Evolutionary conservation across 1,140 invertebrate genomes (phyloP), one percentile per base, ranked within the genome.

Genomic region (Campoletis sonorensis): DNA sequence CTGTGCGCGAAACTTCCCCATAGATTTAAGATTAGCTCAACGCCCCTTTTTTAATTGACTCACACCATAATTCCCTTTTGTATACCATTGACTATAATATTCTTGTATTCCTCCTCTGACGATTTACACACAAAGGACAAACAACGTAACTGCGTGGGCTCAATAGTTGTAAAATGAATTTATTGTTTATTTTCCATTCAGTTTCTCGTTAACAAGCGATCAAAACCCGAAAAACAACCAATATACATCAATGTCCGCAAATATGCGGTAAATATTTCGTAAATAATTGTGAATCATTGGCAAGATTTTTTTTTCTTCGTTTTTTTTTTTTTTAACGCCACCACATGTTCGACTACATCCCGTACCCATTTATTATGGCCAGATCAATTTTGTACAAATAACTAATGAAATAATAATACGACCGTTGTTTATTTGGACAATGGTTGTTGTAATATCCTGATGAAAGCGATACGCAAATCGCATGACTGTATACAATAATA

Each of bases 21-120:
- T 89, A 89, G 85, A 84, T 83, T 87, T 91, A 90, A 90, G 89
- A 87, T 87, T 90, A 90, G 88, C 88, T 89, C 88, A 90, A 90
- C 13, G 45, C 30, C 10, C 26, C 10, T 54, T 58, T 30, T 54
- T 75, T 58, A 87, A 90, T 90, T 90, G 61, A 27, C 61, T 67
- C 18, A 1, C 21, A 21, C 58, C 8, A 27, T 30, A 67, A 67
- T 58, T 84, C 80, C 78, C 76, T 90, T 90, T 90, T 90, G 86
- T 91, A 90, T 84, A 86, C 85, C 83, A 83, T 84, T 84, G 83
- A 89, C 83, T 85, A 79, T 85, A 86, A 51, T 87, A 83, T 84
- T 85, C 86, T 81, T 45, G 80, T 83, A 82, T 86, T 76, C 13
- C 8, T 67, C 27, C 61, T 27, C 23, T 67, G 61, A 27, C 26